Conservation (phyloP, 1,140 invertebrate genomes). For the Hydropsyche tenuis region DNA sequence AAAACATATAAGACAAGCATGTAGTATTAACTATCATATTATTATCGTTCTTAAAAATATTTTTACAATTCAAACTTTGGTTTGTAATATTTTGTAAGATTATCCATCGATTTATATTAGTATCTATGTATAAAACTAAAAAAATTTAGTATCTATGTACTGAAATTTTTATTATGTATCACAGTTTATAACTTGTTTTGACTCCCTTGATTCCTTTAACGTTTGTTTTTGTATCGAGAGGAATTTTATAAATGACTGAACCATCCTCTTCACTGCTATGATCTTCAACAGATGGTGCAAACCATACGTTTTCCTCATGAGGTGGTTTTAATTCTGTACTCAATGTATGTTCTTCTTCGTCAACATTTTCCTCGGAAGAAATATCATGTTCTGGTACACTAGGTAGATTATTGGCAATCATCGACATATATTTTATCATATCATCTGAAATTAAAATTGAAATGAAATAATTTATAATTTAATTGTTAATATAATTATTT, state of each 20-base stretch:
- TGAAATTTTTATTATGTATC: no score
- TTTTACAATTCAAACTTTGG: no score
- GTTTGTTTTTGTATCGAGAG: neutral
- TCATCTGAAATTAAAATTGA: neutral
- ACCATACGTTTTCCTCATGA: neutral
- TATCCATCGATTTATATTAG: neutral
- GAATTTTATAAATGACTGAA: neutral
- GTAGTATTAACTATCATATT: no score
- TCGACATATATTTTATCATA: neutral
- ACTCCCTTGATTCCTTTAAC: neutral
- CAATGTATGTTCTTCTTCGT: conserved; percentile 8
- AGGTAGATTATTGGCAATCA: neutral
- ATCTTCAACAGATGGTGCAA: neutral
- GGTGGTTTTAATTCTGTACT: conserved; percentile 14
- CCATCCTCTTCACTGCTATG: neutral
- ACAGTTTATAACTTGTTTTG: neutral
- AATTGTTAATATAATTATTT: no score
- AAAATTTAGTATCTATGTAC: no score
- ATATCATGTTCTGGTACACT: neutral
- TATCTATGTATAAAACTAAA: no score
- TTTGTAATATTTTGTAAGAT: neutral
- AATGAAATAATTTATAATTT: neutral
- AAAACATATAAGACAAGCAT: no score
- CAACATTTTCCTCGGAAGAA: neutral
- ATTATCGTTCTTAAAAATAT: no score